Evolutionary conservation across 2,888 invertebrate species (phyloP), one percentile per base, ranked within the genome.

Genomic region (Lissocephala sabroskyi): DNA sequence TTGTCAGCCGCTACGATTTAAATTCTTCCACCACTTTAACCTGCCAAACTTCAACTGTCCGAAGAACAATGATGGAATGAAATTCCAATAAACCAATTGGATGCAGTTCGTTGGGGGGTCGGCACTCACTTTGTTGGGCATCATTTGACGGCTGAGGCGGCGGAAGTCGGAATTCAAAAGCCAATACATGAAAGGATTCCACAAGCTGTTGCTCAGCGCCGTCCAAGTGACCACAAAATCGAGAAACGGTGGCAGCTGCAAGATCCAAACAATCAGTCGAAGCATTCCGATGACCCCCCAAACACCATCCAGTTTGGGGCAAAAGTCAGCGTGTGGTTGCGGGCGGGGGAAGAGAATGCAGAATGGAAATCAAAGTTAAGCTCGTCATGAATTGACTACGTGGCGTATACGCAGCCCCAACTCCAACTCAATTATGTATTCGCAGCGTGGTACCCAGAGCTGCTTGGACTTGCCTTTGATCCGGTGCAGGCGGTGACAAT

Each of bases 131-230:
- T 90, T 91, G 63, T 89, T 91, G 71, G 92, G 89, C 55, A 94
- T 85, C 50, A 94, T 83, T 73, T 93, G 92, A 65, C 90, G 88
- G 80, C 93, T 91, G 66, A 94, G 91, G 63, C 93, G 88, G 70
- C 94, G 88, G 83, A 94, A 95, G 80, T 94, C 92, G 79, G 92
- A 92, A 84, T 94, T 94, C 63, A 95, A 87, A 37, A 94, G 87
- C 94, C 94, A 94, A 83, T 94, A 95, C 50, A 95, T 88, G 80
- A 95, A 94, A 1, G 94, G 94, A 84, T 95, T 94, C 94, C 94
- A 94, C 82, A 95, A 92, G 82, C 94, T 94, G 86, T 94, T 93
- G 82, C 94, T 94, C 46, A 94, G 86, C 2, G 94, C 94, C 65
- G 93, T 85, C 94, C 94, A 95, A 42, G 94, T 94, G 52, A 93